A percentile compares a stretch with the other conserved stretches of the same genome.
Evolutionary conservation across 2,797 vertebrate species (phyloP).

Genomic region (Lagorchestes hirsutus): DNA sequence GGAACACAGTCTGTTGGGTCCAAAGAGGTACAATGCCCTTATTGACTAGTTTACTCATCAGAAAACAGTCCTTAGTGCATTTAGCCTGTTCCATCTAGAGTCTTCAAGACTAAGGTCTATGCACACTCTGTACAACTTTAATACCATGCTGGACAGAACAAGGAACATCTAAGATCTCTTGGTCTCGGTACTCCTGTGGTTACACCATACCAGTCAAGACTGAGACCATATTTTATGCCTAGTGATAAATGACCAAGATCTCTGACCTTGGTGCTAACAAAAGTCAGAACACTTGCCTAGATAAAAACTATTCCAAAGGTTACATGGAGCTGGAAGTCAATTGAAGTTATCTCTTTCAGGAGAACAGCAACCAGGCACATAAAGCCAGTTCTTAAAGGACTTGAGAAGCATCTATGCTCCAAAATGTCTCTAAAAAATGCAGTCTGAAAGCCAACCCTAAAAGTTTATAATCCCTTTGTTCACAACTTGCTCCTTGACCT

Average conservation of each 20-base stretch:
- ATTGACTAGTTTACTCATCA: neutral
- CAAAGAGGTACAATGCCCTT: neutral
- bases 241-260: neutral
- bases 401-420: neutral
- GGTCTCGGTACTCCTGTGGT: neutral
- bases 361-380: neutral
- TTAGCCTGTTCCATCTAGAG: neutral
- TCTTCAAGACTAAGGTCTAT: neutral
- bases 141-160: neutral
- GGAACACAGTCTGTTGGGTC: neutral
- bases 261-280: neutral
- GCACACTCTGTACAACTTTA: neutral
- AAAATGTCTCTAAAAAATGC: neutral
- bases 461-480: neutral
- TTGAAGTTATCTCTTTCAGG: neutral
- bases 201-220: neutral
- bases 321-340: neutral
- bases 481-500: neutral
- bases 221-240: neutral
- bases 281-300: neutral
- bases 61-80: neutral
- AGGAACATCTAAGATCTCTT: neutral
- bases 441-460: neutral
- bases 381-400: neutral
- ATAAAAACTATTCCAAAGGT: neutral